Evolutionary conservation across 2,888 invertebrate species (phyloP), one percentile per base, ranked within the genome.

Genomic region (Pyralis farinalis): DNA sequence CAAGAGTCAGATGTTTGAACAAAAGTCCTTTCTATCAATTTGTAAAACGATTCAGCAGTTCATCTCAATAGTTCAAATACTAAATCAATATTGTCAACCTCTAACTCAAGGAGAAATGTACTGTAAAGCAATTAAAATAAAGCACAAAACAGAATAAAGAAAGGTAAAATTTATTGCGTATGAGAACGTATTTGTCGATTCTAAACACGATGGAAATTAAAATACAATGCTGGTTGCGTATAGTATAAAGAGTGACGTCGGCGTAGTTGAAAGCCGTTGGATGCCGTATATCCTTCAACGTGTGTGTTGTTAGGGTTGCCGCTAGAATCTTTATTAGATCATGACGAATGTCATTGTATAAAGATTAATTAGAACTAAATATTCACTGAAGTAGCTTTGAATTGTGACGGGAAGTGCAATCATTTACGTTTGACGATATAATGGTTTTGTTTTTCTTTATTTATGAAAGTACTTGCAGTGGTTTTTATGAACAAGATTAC

Each of bases 151-250:
- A 28, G 29, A 28, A 29, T 36, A 36, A 8, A 12, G 10, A 25
- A 25, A 25, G 7, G 25, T 1, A 11, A 11, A 22, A 20, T 33
- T 16, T 36, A 44, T 51, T 50, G 50, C 40, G 43, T 31, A 35
- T 42, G 40, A 4, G n/a, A 33, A 16, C 10, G 61, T 69, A 66
- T 71, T 81, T 76, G 74, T 64, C 61, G 63, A 83, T 82, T 77
- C 82, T 55, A 58, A 57, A 72, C 79, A 79, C 77, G 77, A 63
- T 52, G 55, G 52, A 68, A 72, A 84, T 84, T 84, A 83, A 70
- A 84, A 85, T 84, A 85, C 85, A 85, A 84, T 84, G 70, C 78
- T 52, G 65, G 61, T 63, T 75, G 63, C 60, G 68, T 66, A 69
- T 72, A 68, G 68, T 66, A 59, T 67, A 66, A 66, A 67, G 72